These are phyloP conservation scores for Anorthoa munda DNA, from an alignment of 2,888 invertebrate species.

Conservation along the genomic window DNA sequence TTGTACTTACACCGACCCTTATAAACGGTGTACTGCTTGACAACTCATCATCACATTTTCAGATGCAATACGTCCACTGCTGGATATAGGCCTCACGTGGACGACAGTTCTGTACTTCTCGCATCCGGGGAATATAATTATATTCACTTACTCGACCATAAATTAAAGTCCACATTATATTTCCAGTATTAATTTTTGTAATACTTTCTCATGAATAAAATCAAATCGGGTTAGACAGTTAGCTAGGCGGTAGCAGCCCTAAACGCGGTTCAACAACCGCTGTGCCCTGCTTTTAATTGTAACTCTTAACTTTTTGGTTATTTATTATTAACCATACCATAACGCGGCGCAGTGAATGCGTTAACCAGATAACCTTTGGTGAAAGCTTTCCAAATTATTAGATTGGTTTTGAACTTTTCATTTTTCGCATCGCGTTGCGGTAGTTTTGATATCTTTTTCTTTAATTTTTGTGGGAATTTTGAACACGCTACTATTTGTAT, in stretches of 20 bases:
- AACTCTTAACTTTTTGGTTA: slow-evolving; percentile 67
- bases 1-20: too few relatives aligned
- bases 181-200: background rate
- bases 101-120: too few relatives aligned
- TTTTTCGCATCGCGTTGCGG: slow-evolving; percentile 9
- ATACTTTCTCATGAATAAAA: background rate
- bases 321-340: slow-evolving; percentile 64
- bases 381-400: slow-evolving; percentile 51
- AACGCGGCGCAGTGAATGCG: slow-evolving; percentile 54
- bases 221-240: background rate
- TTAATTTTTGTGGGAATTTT: background rate
- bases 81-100: too few relatives aligned
- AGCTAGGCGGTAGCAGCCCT: slow-evolving; percentile 43
- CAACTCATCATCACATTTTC: too few relatives aligned
- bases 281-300: slow-evolving; percentile 67
- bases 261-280: slow-evolving; percentile 57
- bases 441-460: background rate
- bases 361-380: slow-evolving; percentile 54
- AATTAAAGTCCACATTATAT: too few relatives aligned
- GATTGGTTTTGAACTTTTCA: slow-evolving; percentile 29
- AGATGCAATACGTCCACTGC: too few relatives aligned
- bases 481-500: background rate
- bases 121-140: too few relatives aligned
- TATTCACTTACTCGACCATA: too few relatives aligned
- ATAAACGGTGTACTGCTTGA: too few relatives aligned